Percentiles rank a stretch among this genome's conserved stretches.
phyloP scores from a whole-genome alignment of 2,888 invertebrate species.

The Drosophila macrospina region DNA sequence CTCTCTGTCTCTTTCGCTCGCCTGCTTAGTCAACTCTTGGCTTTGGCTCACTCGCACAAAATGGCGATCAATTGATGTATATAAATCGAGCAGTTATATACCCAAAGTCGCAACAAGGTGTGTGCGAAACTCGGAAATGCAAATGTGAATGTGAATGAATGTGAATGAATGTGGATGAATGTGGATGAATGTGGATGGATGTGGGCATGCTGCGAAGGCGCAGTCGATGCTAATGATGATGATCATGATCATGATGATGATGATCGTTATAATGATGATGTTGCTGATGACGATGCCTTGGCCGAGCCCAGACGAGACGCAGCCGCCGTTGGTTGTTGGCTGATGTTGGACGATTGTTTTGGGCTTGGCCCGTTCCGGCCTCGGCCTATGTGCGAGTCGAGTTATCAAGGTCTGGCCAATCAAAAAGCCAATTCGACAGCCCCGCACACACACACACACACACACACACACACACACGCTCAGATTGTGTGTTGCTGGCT shows the following conservation, averaged over 20 bases:
- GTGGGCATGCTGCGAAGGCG: constrained; percentile 69
- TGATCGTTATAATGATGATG: constrained; percentile 34
- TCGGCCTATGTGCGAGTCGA: constrained; percentile 52
- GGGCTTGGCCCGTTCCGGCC: constrained; percentile 31
- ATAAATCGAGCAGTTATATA: constrained; percentile 36
- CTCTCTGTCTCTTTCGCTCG: not conserved
- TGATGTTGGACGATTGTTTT: constrained; percentile 15
- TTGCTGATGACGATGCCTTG: constrained; percentile 58
- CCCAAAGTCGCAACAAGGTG: constrained; percentile 4
- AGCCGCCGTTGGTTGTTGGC: constrained; percentile 23
- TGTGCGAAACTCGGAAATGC: constrained; percentile 37
- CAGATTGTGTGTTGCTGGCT: constrained; percentile 26
- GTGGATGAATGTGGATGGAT: constrained; percentile 24
- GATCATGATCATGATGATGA: constrained; percentile 24
- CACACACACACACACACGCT: constrained; percentile 28
- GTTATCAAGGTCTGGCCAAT: constrained; percentile 79
- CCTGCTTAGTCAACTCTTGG: not conserved
- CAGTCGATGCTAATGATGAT: constrained; percentile 24
- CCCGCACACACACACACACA: constrained; percentile 33
- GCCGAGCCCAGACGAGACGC: constrained; percentile 61
- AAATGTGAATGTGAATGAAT: constrained; percentile 38
- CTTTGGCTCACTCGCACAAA: constrained; percentile 35
- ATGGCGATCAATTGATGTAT: constrained; percentile 41
- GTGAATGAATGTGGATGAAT: constrained; percentile 21
- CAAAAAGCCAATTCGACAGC: constrained; percentile 69